Conservation (phyloP, 2,797 vertebrate species). For the Falco cherrug region DNA sequence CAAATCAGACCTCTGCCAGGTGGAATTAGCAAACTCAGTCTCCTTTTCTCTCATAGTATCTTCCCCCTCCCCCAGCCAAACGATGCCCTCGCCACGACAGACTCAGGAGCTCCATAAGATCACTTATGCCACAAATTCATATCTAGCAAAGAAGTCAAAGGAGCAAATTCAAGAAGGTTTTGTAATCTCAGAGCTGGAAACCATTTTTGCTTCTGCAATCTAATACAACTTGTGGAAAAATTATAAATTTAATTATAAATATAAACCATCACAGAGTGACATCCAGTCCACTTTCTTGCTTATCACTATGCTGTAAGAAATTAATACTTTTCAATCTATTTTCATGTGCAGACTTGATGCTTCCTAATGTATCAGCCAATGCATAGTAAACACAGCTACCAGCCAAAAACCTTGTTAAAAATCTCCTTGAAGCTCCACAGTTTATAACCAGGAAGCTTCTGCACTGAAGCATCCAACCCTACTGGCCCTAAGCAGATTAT, state of each 20-base stretch:
- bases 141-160: neutral
- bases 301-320: neutral
- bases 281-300: neutral
- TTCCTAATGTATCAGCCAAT: neutral
- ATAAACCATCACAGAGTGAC: neutral
- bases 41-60: neutral
- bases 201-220: neutral
- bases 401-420: neutral
- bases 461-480: neutral
- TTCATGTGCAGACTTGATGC: neutral
- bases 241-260: neutral
- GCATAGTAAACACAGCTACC: neutral
- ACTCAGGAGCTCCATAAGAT: neutral
- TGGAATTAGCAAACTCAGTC: neutral
- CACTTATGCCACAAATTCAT: neutral
- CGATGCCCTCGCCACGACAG: rapidly evolving
- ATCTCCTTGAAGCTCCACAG: neutral
- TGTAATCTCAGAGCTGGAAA: neutral
- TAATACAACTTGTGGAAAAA: neutral
- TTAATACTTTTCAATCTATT: neutral
- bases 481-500: neutral
- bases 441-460: neutral
- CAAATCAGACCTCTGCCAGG: neutral
- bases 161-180: neutral
- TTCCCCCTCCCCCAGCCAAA: neutral